Conservation (phyloP, 2,797 vertebrate species). For the Sphaeramia orbicularis region DNA sequence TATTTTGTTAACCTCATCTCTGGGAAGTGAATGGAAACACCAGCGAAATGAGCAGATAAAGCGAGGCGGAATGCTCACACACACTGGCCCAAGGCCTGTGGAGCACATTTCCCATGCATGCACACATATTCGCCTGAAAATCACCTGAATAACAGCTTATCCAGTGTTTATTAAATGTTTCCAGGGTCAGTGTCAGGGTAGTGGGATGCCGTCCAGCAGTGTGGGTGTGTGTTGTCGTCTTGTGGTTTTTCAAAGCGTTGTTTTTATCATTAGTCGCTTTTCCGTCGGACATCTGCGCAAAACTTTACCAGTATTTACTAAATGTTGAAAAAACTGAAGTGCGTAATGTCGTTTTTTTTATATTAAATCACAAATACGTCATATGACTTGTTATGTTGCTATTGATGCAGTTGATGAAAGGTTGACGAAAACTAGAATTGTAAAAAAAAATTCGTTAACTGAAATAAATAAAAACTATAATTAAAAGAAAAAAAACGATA, state of each 20-base stretch:
- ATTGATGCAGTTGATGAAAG: no score
- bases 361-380: no score
- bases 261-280: conserved; percentile 36
- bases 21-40: conserved; percentile 60
- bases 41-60: conserved; percentile 66
- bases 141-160: conserved; percentile 64
- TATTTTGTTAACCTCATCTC: conserved; percentile 70
- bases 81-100: conserved; percentile 45
- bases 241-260: conserved; percentile 22
- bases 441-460: no score
- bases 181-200: conserved; percentile 70
- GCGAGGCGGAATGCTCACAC: conserved; percentile 21
- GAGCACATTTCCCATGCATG: conserved; percentile 51
- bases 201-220: no score
- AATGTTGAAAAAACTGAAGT: no score
- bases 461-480: no score
- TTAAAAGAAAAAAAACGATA: no score
- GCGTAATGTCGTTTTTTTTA: no score
- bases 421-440: no score
- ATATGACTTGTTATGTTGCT: no score
- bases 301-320: no score
- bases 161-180: conserved; percentile 76
- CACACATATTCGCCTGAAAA: conserved; percentile 41
- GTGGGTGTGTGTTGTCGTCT: conserved; percentile 16
- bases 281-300: no score